Evolutionary conservation across 2,113 vertebrate genomes (phyloP).

Genomic region (Elaphurus davidianus): DNA sequence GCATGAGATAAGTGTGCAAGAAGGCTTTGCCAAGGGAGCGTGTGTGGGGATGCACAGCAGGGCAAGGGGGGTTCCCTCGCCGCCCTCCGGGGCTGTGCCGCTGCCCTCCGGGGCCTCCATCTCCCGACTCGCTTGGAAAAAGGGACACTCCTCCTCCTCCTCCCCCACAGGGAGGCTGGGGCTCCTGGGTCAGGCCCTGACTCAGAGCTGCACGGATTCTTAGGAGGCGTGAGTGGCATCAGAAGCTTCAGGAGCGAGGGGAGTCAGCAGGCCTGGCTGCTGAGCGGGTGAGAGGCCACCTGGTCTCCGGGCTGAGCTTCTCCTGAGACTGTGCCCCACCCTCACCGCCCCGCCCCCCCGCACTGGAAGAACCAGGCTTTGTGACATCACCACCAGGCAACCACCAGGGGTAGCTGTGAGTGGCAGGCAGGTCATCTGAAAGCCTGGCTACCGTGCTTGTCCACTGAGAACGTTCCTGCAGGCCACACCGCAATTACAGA

Average conservation of each 20-base stretch:
- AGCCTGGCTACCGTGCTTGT: background rate
- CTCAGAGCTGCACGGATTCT: background rate
- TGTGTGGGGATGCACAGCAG: rapidly evolving
- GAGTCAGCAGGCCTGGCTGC: background rate
- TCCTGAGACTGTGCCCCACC: background rate
- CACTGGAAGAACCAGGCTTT: background rate
- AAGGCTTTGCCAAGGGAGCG: rapidly evolving
- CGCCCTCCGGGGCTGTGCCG: rapidly evolving
- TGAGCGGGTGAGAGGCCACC: background rate
- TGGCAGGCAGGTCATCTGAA: background rate
- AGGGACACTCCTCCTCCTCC: background rate
- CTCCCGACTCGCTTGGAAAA: background rate
- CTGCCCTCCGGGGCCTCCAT: too few relatives aligned
- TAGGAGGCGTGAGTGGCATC: rapidly evolving
- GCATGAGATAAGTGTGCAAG: rapidly evolving
- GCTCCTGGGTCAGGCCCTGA: background rate
- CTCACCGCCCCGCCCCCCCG: rapidly evolving
- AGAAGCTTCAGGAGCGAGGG: background rate
- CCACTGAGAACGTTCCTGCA: background rate
- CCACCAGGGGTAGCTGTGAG: background rate
- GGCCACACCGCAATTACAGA: background rate
- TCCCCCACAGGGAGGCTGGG: background rate
- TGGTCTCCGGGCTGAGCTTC: background rate
- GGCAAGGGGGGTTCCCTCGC: background rate
- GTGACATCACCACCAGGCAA: background rate